Evolutionary conservation across 2,113 vertebrate species (phyloP).

Genomic region (Heterocephalus glaber): DNA sequence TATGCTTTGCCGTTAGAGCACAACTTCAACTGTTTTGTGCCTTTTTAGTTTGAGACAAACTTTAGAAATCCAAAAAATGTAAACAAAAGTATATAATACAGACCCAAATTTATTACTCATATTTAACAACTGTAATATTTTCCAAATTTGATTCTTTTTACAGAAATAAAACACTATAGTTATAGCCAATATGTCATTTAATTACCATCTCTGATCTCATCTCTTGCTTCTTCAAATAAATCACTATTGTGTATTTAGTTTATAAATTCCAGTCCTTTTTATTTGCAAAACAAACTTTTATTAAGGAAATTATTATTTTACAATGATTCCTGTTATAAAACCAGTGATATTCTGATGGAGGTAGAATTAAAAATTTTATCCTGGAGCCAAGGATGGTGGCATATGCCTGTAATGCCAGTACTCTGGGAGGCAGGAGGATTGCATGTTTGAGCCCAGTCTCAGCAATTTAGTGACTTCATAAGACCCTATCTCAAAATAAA

Average conservation of each 20-base stretch:
- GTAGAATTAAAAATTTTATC: neutral
- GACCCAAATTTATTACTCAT: neutral
- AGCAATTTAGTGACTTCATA: neutral
- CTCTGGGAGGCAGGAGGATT: neutral
- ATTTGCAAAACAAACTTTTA: neutral
- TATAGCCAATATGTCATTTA: neutral
- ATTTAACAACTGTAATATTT: slow-evolving; percentile 30
- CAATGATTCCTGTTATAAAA: slow-evolving; percentile 14
- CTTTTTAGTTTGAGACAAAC: slow-evolving; percentile 59
- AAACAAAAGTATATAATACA: slow-evolving; percentile 18
- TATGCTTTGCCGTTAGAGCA: neutral
- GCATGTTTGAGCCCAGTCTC: neutral
- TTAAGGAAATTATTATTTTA: slow-evolving; percentile 21
- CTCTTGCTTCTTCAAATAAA: neutral
- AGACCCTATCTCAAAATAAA: neutral
- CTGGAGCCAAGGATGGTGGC: neutral
- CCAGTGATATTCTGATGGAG: neutral
- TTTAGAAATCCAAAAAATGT: slow-evolving; percentile 18
- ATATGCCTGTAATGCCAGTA: neutral
- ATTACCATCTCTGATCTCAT: neutral
- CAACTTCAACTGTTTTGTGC: neutral
- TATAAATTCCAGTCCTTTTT: neutral
- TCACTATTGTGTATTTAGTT: neutral
- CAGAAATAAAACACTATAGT: neutral
- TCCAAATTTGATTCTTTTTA: neutral